Evolutionary conservation across 2,113 vertebrate species (phyloP).

Genomic region (Butorides virescens): DNA sequence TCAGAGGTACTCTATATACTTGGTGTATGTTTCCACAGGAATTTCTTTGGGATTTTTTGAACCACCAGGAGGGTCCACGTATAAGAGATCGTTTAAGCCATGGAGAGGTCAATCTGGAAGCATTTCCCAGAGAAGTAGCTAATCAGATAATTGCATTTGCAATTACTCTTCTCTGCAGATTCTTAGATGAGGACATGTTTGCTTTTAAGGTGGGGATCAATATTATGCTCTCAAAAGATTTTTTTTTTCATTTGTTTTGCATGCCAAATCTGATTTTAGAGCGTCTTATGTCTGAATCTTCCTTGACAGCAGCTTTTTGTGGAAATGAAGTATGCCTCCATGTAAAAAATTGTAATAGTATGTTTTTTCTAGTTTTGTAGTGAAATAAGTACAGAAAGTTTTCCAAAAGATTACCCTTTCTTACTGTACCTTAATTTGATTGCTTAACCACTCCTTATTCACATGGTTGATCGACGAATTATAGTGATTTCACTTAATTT

Average conservation of each 20-base stretch:
- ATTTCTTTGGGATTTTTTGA: conserved; percentile 83
- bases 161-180: conserved; percentile 64
- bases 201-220: conserved; percentile 45
- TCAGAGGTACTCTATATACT: neutral
- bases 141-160: conserved; percentile 73
- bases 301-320: neutral
- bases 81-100: conserved; percentile 80
- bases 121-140: conserved; percentile 67
- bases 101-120: conserved; percentile 66
- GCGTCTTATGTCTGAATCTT: neutral
- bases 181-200: neutral
- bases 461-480: neutral
- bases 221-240: neutral
- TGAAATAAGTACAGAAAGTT: neutral
- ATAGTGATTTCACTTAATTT: neutral
- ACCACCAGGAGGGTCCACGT: conserved; percentile 78
- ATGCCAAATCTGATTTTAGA: neutral
- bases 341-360: neutral
- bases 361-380: neutral
- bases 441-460: neutral
- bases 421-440: neutral
- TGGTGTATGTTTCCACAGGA: conserved; percentile 62
- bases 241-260: neutral
- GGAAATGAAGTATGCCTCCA: neutral
- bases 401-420: neutral